phyloP scores from a whole-genome alignment of 2,113 vertebrate species.

The Eulemur rufifrons region DNA sequence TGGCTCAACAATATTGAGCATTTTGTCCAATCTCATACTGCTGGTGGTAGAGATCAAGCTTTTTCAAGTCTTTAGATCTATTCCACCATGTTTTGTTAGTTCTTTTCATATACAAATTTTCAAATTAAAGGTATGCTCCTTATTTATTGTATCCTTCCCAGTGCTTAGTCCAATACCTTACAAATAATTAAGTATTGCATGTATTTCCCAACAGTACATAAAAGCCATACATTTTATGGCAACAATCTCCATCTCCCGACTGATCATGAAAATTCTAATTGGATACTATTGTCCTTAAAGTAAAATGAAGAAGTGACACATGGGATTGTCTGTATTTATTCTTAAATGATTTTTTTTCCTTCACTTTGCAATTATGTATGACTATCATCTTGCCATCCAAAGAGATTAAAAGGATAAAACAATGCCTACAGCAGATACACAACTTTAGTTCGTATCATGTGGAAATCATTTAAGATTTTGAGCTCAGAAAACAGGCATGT shows the following conservation, averaged over 20 bases:
- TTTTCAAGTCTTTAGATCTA: neutral
- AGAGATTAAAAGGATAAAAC: constrained; percentile 64
- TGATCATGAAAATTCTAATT: constrained; percentile 75
- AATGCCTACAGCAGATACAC: neutral
- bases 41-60: neutral
- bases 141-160: neutral
- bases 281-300: constrained; percentile 73
- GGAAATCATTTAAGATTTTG: neutral
- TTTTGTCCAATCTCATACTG: neutral
- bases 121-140: neutral
- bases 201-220: neutral
- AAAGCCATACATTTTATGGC: constrained; percentile 68
- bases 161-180: neutral
- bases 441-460: neutral
- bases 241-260: constrained; percentile 71
- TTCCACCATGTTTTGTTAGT: neutral
- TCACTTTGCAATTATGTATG: constrained; percentile 65
- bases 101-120: neutral
- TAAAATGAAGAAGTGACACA: constrained; percentile 59
- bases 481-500: neutral
- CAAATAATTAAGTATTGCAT: neutral
- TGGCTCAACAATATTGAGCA: neutral
- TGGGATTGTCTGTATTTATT: constrained; percentile 56
- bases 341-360: constrained; percentile 65
- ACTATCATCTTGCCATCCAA: constrained; percentile 49